A percentile compares a stretch with the other conserved stretches of the same genome.
These are phyloP conservation scores for Anisognathus igniventris DNA, from an alignment of 2,797 vertebrate species.

Conservation along the genomic window DNA sequence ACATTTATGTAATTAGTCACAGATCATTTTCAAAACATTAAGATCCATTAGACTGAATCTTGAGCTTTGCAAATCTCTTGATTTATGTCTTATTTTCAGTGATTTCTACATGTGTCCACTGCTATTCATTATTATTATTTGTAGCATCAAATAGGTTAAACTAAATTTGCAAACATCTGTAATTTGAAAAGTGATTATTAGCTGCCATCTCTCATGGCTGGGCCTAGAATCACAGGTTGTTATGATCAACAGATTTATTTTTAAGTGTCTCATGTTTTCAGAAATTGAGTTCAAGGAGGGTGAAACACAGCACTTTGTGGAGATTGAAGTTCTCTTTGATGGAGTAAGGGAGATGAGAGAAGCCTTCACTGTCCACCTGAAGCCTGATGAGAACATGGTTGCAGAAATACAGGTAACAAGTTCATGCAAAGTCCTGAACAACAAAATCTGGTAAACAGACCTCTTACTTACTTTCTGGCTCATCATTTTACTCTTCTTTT, in stretches of 20 bases:
- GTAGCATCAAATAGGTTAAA: neutral
- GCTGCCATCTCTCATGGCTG: neutral
- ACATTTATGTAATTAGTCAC: neutral
- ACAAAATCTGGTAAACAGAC: neutral
- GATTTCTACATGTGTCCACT: neutral
- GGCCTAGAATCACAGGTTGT: neutral
- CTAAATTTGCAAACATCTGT: neutral
- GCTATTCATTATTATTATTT: neutral
- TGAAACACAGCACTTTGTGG: slow-evolving; percentile 84
- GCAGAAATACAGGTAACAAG: slow-evolving; percentile 87
- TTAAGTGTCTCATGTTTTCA: slow-evolving; percentile 58
- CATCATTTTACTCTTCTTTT: neutral
- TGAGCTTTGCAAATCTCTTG: neutral
- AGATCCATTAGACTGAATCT: neutral
- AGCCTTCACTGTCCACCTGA: slow-evolving; percentile 91
- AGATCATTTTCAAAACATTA: neutral
- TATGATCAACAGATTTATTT: neutral
- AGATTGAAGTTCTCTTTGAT: slow-evolving; percentile 89
- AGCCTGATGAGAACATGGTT: slow-evolving; percentile 92
- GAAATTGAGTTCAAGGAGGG: slow-evolving; percentile 91
- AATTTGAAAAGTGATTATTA: neutral
- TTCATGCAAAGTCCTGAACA: neutral
- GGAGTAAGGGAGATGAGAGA: slow-evolving; percentile 90
- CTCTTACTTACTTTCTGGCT: neutral
- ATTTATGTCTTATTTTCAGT: neutral